Base-by-base conservation (phyloP, 1,140 invertebrate genomes). In the Ganaspis sp. region DNA sequence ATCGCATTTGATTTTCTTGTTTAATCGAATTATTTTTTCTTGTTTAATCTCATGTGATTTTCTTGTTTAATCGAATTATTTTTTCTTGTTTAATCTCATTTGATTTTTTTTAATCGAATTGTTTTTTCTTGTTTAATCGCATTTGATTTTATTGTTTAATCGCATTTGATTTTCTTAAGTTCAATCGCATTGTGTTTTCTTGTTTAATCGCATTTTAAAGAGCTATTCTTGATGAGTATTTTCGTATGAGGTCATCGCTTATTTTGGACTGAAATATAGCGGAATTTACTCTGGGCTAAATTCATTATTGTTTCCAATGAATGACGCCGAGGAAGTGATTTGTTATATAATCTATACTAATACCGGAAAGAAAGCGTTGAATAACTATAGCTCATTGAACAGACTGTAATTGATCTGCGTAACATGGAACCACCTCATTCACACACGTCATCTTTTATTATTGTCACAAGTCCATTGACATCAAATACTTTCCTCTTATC, bases 301-400 rank as follows among this genome's bases (percentile, higher is more conserved):
- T 26, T 58, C 53, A 17, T 23, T 23, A 23, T 58, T 26, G 54
- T 26, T 58, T 23, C 54, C 1, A 58, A 58, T 58, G 9, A 58
- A 58, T 58, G 23, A 15, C 23, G 21, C 15, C 9, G 21, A 58
- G 54, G 54, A 58, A 58, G 54, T 58, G 21, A 58, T 29, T 58
- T 12, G 54, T 58, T 58, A 58, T 58, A 26, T 58, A 58, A 58
- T 23, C 54, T 19, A n/a, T n/a, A 21, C 3, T 23, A 58, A 58
- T 58, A 29, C 54, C 21, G 54, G 54, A 58, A 58, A 58, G 54
- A 58, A 58, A 58, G 54, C 54, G 21, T 58, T 15, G 54, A 58
- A 26, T 58, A 58, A 58, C 9, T 58, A 58, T 58, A 58, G 54
- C 12, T 58, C 21, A 58, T 58, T 58, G 54, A 58, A 58, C 54